A percentile compares a stretch with the other conserved stretches of the same genome.
phyloP scores from a whole-genome alignment of 2,797 vertebrate genomes.

The Micropoecilia bifurca region DNA sequence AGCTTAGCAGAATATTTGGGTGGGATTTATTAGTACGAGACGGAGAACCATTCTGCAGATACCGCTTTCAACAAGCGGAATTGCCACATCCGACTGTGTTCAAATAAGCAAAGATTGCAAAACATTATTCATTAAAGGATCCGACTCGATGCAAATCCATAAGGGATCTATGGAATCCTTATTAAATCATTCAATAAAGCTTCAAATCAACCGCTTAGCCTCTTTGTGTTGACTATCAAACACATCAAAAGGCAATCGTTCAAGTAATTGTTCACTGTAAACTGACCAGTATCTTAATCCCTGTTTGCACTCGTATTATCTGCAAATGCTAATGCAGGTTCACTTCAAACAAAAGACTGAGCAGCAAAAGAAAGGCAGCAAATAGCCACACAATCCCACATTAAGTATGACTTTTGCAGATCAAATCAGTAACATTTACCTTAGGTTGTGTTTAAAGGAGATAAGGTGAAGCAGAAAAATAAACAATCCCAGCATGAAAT shows the following conservation, averaged over 20 bases:
- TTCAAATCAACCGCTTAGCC: slow-evolving; percentile 55
- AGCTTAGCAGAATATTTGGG: slow-evolving; percentile 39
- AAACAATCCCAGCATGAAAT: slow-evolving; percentile 53
- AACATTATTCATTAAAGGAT: slow-evolving; percentile 52
- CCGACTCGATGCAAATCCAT: slow-evolving; percentile 45
- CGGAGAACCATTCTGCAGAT: slow-evolving; percentile 37
- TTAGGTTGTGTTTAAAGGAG: slow-evolving; percentile 37
- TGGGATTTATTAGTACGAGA: slow-evolving; percentile 48
- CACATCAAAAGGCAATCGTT: slow-evolving; percentile 54
- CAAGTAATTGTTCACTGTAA: slow-evolving; percentile 48
- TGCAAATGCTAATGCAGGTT: slow-evolving; percentile 13
- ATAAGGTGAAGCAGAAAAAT: slow-evolving; percentile 34
- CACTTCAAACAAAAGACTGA: slow-evolving; percentile 15
- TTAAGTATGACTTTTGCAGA: slow-evolving; percentile 21
- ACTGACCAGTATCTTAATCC: slow-evolving; percentile 42
- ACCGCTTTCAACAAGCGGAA: slow-evolving; percentile 15
- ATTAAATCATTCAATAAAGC: slow-evolving; percentile 58
- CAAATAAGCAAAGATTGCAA: slow-evolving; percentile 45
- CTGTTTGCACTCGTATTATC: slow-evolving; percentile 47
- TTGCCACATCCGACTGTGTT: slow-evolving; percentile 45
- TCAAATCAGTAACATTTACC: slow-evolving; percentile 37
- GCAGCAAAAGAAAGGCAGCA: slow-evolving; percentile 5
- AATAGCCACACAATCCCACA: slow-evolving; percentile 2
- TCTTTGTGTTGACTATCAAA: slow-evolving; percentile 54
- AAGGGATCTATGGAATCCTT: slow-evolving; percentile 53